Base-by-base conservation (phyloP, 2,888 invertebrate species). In the Stenichneumon culpator region DNA sequence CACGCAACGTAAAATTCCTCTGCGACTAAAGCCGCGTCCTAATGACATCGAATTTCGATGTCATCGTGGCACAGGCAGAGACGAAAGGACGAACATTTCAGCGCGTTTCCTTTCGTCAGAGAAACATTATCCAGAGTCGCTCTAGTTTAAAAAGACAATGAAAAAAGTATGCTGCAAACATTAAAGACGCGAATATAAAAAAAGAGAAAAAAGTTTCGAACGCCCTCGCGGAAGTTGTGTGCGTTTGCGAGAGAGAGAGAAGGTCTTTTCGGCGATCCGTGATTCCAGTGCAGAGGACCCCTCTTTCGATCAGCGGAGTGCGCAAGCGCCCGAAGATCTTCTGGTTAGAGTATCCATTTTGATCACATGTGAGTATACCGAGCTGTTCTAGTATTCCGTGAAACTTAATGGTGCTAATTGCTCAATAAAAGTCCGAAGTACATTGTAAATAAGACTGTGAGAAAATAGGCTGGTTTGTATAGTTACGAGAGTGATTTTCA, bases 321-420 rank as follows among this genome's bases (percentile, higher is more conserved):
- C 97, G 96, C 97, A 96, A 96, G 96, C 96, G 96, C 95, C 95
- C 94, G 95, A 94, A 95, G 95, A 95, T 96, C 96, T 96, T 97
- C 97, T 96, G 96, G 96, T 96, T 96, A 96, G 96, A 97, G 96
- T 97, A 96, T 97, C 97, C 97, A 97, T 97, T 97, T 96, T 95
- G 97, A 96, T 96, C 97, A 97, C 97, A 97, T 97, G 97, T 97
- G 97, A 97, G 97, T 97, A 96, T 95, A 90, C 88, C 90, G 92
- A 93, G 90, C 91, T 92, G 92, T 90, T 91, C 91, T 91, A 87
- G 89, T 90, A 91, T 93, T 93, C 88, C 88, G 90, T 89, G 90
- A 87, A 88, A 91, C 90, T 89, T 90, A 89, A 90, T 89, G 89
- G 90, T 91, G 91, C 88, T 89, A 86, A 86, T 86, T 82, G 68